These are phyloP conservation scores for Mastomys coucha DNA, from an alignment of 2,113 vertebrate genomes.

Conservation along the genomic window DNA sequence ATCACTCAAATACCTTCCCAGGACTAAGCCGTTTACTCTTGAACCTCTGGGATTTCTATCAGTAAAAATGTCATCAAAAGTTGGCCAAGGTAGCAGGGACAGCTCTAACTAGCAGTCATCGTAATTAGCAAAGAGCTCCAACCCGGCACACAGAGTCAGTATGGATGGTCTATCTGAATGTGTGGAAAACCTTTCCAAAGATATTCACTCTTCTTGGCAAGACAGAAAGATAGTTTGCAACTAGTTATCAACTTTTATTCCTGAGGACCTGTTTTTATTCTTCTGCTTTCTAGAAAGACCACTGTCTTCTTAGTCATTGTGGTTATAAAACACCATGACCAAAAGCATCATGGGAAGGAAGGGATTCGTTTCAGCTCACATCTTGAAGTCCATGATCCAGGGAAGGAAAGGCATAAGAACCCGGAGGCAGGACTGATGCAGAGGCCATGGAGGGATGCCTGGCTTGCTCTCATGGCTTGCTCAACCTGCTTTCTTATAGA, in stretches of 20 bases:
- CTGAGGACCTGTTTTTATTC: background rate
- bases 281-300: background rate
- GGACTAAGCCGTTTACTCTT: background rate
- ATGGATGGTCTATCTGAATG: background rate
- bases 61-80: background rate
- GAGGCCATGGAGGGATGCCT: background rate
- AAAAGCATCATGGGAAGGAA: background rate
- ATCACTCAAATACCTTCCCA: conserved; percentile 27
- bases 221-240: background rate
- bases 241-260: background rate
- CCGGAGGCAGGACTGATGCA: background rate
- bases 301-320: background rate
- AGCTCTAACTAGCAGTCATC: background rate
- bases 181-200: conserved; percentile 5
- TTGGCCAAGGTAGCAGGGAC: background rate
- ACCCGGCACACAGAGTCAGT: background rate
- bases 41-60: background rate
- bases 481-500: background rate
- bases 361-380: background rate
- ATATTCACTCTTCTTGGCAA: background rate
- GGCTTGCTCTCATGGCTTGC: background rate
- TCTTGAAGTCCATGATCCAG: background rate
- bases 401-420: background rate
- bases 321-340: background rate
- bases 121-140: background rate